A percentile compares a stretch with the other conserved stretches of the same genome.
Conservation (phyloP, 2,113 vertebrate species). For the Amazona guildingii region DNA sequence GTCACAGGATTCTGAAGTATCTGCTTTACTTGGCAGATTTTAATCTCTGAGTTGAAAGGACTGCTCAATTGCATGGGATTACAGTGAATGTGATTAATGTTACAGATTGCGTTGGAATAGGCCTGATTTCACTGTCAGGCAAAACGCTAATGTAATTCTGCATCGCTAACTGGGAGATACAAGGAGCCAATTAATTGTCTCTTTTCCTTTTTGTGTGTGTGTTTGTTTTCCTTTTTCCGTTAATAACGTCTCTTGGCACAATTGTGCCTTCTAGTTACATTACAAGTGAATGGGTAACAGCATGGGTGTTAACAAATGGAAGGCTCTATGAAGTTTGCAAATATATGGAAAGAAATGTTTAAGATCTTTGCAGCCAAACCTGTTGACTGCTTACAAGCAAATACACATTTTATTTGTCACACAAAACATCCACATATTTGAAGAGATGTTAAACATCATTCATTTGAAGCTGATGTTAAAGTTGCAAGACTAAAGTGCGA, state of each 20-base stretch:
- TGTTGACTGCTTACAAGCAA: background rate
- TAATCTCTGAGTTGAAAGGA: background rate
- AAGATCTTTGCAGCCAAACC: background rate
- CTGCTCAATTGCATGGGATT: slow-evolving; percentile 8
- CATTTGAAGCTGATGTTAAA: background rate
- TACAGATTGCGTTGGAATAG: slow-evolving; percentile 4
- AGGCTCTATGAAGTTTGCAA: background rate
- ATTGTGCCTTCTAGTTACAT: background rate
- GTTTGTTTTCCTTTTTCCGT: slow-evolving; percentile 5
- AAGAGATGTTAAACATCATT: background rate
- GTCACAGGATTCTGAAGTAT: background rate
- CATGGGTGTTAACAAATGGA: background rate
- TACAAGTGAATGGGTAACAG: background rate
- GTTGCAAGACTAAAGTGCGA: background rate
- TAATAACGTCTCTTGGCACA: background rate
- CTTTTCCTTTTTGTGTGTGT: background rate
- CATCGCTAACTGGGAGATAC: background rate
- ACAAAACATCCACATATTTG: background rate
- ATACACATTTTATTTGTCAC: background rate
- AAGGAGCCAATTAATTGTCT: background rate
- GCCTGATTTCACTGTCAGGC: background rate
- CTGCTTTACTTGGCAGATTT: background rate
- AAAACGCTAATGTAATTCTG: background rate
- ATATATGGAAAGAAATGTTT: background rate
- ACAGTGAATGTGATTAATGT: background rate